These are phyloP conservation scores for Crioceris asparagi DNA, from an alignment of 2,888 invertebrate species.

Conservation along the genomic window DNA sequence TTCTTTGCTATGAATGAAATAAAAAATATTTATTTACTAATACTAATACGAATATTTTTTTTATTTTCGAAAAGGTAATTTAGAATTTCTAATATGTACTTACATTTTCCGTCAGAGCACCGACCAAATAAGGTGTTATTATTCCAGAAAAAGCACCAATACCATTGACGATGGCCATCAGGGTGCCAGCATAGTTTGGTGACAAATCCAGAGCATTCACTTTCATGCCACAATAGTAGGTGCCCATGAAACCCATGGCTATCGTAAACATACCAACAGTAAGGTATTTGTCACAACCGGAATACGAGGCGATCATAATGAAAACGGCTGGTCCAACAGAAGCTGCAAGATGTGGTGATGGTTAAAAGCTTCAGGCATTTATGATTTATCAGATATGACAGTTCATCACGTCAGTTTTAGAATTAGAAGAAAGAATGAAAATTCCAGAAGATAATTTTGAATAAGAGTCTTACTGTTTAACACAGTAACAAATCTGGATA, in stretches of 20 bases:
- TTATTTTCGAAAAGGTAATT: constrained; percentile 1
- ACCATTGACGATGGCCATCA: constrained; percentile 54
- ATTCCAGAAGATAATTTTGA: no score
- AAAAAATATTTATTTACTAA: no score
- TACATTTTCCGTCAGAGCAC: constrained; percentile 49
- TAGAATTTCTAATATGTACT: constrained; percentile 29
- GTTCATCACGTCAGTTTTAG: no score
- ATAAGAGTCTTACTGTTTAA: no score
- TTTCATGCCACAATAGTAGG: constrained; percentile 57
- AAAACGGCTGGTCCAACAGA: constrained; percentile 51
- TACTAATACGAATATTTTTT: constrained; percentile 3
- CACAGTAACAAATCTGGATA: no score
- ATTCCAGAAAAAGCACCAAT: constrained; percentile 52
- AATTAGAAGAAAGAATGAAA: no score
- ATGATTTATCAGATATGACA: no score
- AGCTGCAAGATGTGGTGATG: constrained; percentile 41
- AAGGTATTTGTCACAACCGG: constrained; percentile 44
- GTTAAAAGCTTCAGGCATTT: no score
- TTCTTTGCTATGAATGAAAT: no score
- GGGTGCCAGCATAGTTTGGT: constrained; percentile 52
- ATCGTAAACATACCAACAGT: constrained; percentile 47
- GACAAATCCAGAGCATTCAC: constrained; percentile 55
- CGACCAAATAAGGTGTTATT: constrained; percentile 48
- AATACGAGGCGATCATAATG: constrained; percentile 51
- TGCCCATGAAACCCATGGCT: constrained; percentile 56